Percentiles rank a stretch among this genome's conserved stretches.
These are phyloP conservation scores for Neoscelio sp. DNA, from an alignment of 2,888 invertebrate species.

Conservation along the genomic window DNA sequence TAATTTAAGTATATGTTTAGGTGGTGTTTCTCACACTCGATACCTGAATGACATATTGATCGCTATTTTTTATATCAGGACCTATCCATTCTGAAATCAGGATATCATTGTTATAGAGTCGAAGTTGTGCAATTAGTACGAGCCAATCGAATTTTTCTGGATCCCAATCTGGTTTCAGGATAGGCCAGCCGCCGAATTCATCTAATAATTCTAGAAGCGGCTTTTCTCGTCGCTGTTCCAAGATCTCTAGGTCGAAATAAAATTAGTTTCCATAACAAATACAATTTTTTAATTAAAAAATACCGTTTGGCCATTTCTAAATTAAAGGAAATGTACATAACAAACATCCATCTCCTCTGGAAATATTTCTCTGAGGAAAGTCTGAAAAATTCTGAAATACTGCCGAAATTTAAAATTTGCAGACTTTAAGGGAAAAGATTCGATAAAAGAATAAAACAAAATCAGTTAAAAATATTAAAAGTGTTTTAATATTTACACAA, in stretches of 20 bases:
- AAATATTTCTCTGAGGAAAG: too few relatives aligned
- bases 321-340: too few relatives aligned
- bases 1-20: too few relatives aligned
- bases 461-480: too few relatives aligned
- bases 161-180: slow-evolving; percentile 88
- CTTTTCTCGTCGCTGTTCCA: slow-evolving; percentile 88
- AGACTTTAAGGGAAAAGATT: background rate
- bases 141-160: slow-evolving; percentile 88
- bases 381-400: too few relatives aligned
- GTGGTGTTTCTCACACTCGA: too few relatives aligned
- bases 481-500: too few relatives aligned
- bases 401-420: too few relatives aligned
- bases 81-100: slow-evolving; percentile 95
- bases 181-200: slow-evolving; percentile 95
- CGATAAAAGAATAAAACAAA: background rate
- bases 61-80: slow-evolving; percentile 94
- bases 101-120: slow-evolving; percentile 93
- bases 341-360: too few relatives aligned
- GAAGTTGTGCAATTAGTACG: slow-evolving; percentile 88
- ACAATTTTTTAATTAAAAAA: background rate
- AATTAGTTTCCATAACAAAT: slow-evolving; percentile 38
- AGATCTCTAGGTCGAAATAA: slow-evolving; percentile 84
- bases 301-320: background rate
- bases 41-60: slow-evolving; percentile 93
- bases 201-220: slow-evolving; percentile 89